Evolutionary conservation across 2,797 vertebrate species (phyloP).

Genomic region (Poecilia gillii): DNA sequence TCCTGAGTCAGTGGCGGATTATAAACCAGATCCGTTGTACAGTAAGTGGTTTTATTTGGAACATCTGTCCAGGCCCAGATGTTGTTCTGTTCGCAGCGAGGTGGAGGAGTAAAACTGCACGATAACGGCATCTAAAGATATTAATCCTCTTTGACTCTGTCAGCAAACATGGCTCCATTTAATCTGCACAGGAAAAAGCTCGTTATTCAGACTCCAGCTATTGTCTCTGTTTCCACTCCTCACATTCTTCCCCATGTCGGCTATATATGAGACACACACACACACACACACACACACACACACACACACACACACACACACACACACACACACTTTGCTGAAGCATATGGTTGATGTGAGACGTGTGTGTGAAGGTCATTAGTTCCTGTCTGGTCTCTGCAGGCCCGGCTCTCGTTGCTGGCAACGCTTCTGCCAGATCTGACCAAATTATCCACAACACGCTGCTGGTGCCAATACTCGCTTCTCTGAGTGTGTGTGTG

Average conservation of each 20-base stretch:
- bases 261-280: constrained; percentile 1
- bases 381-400: constrained; percentile 64
- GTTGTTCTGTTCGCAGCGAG: not conserved
- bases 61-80: not conserved
- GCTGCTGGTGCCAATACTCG: constrained; percentile 46
- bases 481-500: constrained; percentile 19
- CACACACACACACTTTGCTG: constrained; percentile 23
- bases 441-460: constrained; percentile 64
- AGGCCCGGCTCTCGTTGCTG: constrained; percentile 53
- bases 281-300: constrained; percentile 28
- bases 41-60: constrained; percentile 1
- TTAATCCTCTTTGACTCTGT: constrained; percentile 8
- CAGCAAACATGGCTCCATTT: constrained; percentile 1
- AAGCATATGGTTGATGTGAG: constrained; percentile 59
- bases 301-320: no score
- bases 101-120: not conserved
- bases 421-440: constrained; percentile 59
- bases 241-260: not conserved
- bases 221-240: not conserved
- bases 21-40: not conserved
- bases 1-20: not conserved
- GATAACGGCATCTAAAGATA: not conserved
- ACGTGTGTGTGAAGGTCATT: constrained; percentile 66
- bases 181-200: not conserved
- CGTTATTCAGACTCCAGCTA: not conserved